phyloP scores from a whole-genome alignment of 2,113 vertebrate genomes.

The Eidolon helvum region DNA sequence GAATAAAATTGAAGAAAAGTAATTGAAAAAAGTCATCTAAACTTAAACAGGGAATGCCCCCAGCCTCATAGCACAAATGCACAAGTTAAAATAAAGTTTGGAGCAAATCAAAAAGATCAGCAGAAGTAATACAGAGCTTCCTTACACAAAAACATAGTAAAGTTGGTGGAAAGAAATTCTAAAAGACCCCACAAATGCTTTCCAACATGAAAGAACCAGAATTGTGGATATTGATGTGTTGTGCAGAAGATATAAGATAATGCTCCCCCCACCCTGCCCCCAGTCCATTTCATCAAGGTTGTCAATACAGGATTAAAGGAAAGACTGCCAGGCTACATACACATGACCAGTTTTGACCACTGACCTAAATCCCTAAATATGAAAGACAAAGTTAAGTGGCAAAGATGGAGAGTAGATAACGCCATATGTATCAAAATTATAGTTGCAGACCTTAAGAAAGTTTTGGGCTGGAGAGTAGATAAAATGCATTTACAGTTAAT shows the following conservation, averaged over 20 bases:
- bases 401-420: neutral
- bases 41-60: neutral
- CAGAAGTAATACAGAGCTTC: neutral
- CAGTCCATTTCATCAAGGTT: neutral
- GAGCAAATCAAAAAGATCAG: neutral
- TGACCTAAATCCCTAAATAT: neutral
- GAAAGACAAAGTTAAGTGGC: neutral
- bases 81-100: neutral
- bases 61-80: neutral
- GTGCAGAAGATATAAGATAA: neutral
- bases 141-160: neutral
- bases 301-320: neutral
- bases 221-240: neutral
- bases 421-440: neutral
- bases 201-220: neutral
- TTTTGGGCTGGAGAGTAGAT: neutral
- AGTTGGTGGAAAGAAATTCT: neutral
- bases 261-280: neutral
- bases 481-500: neutral
- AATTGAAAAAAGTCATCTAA: neutral
- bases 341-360: neutral
- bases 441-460: neutral
- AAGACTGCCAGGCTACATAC: neutral
- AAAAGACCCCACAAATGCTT: neutral
- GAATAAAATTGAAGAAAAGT: neutral